A percentile compares a stretch with the other conserved stretches of the same genome.
Conservation (phyloP, 2,888 invertebrate genomes). For the Cryptosula pallasiana region DNA sequence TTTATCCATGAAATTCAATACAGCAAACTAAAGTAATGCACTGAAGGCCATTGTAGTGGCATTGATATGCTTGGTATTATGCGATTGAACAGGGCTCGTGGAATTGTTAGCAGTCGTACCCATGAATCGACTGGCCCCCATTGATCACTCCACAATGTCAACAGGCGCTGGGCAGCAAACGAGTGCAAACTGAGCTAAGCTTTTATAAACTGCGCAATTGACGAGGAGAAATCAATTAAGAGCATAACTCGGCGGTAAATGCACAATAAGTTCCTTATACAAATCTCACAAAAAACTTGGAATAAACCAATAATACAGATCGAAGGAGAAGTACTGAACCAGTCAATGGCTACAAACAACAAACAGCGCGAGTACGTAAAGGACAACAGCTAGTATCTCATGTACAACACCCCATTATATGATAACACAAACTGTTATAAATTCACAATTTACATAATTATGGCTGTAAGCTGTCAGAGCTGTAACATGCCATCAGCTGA, state of each 20-base stretch:
- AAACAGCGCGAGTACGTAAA: no score
- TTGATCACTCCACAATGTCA: conserved; percentile 20
- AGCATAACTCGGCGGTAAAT: background rate
- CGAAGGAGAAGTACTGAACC: background rate
- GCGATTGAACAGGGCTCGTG: background rate
- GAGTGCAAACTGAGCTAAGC: conserved; percentile 2
- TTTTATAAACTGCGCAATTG: background rate
- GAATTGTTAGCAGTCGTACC: background rate
- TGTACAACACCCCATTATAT: no score
- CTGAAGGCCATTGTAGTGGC: background rate
- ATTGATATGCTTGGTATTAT: background rate
- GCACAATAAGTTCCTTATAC: background rate
- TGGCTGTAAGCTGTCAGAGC: no score
- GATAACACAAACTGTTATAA: no score
- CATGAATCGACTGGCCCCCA: background rate
- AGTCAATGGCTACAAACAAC: background rate
- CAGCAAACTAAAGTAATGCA: background rate
- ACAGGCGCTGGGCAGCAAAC: background rate
- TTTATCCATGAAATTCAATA: background rate
- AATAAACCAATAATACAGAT: background rate
- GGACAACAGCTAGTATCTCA: no score
- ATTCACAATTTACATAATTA: no score
- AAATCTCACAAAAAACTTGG: background rate
- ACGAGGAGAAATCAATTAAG: background rate
- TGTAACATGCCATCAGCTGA: no score